Base-by-base conservation (phyloP, 2,797 vertebrate species). In the Cyclopterus lumpus region DNA sequence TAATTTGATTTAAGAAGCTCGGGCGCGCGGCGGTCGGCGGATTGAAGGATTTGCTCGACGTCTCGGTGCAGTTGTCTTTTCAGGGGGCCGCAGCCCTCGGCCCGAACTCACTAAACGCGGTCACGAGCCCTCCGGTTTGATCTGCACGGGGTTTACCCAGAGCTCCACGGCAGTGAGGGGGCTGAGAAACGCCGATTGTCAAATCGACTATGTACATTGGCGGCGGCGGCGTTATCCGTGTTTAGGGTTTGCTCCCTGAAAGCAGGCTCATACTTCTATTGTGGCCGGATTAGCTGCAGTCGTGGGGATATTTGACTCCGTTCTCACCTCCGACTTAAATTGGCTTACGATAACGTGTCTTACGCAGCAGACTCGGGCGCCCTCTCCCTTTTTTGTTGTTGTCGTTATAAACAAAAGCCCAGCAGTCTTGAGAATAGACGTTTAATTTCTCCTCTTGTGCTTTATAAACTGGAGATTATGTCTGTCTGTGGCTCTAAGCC, bases 1-100 rank as follows among this genome's bases (percentile, higher is more conserved):
- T 92, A 89, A 90, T 91, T n/a, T n/a, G n/a, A n/a, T n/a, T n/a
- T 74, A 89, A 87, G 87, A 86, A 80, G 85, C 82, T 88, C 44
- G 71, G 82, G n/a, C n/a, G 66, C 79, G 62, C 64, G 22, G 59
- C 66, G 75, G 57, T 82, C 51, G 64, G 73, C 75, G 76, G 88
- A 89, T 85, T 83, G 83, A 84, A 82, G 90, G 90, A 90, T 91
- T 93, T 90, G 74, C 83, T 66, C 42, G 38, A 57, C 53, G 62
- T n/a, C 79, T 89, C 8, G 32, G 54, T 77, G 76, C 80, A 66
- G 83, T 86, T 86, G 86, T 92, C 88, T 88, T 91, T 87, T n/a
- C n/a, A n/a, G n/a, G n/a, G 89, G 91, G 77, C 75, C 34, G 58
- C 64, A 75, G 86, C 89, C 84, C 85, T n/a, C 65, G 16, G 55